These are phyloP conservation scores for Burhinus bistriatus DNA, from an alignment of 2,113 vertebrate genomes.

Conservation along the genomic window DNA sequence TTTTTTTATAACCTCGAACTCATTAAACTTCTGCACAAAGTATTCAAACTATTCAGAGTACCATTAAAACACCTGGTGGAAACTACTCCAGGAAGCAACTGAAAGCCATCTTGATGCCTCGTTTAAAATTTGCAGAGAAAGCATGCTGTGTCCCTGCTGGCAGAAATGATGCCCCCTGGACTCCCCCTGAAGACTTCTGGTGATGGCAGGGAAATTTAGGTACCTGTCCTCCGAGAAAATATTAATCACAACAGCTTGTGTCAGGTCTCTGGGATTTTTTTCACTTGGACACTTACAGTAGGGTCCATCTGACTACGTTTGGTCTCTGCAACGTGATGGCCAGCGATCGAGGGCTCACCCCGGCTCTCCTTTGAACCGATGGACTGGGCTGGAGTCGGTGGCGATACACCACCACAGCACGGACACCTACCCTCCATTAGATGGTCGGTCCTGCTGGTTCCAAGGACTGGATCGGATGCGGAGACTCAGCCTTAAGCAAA, in stretches of 20 bases:
- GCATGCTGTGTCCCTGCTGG: not conserved
- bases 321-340: not conserved
- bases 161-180: not conserved
- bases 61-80: not conserved
- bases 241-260: not conserved
- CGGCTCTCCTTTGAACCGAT: not conserved
- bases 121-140: not conserved
- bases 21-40: not conserved
- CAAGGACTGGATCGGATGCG: not conserved
- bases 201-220: not conserved
- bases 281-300: not conserved
- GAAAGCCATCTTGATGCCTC: not conserved
- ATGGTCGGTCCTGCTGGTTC: not conserved
- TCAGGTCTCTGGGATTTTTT: too few species aligned
- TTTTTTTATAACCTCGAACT: not conserved
- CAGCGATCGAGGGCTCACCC: fast-evolving
- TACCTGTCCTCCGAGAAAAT: not conserved
- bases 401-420: too few species aligned
- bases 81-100: not conserved
- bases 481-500: not conserved
- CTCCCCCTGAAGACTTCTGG: not conserved
- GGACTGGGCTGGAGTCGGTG: not conserved
- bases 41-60: not conserved
- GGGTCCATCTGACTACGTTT: not conserved
- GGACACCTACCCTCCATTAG: not conserved